These are phyloP conservation scores for Carassius auratus DNA, from an alignment of 2,113 vertebrate species.

Conservation along the genomic window DNA sequence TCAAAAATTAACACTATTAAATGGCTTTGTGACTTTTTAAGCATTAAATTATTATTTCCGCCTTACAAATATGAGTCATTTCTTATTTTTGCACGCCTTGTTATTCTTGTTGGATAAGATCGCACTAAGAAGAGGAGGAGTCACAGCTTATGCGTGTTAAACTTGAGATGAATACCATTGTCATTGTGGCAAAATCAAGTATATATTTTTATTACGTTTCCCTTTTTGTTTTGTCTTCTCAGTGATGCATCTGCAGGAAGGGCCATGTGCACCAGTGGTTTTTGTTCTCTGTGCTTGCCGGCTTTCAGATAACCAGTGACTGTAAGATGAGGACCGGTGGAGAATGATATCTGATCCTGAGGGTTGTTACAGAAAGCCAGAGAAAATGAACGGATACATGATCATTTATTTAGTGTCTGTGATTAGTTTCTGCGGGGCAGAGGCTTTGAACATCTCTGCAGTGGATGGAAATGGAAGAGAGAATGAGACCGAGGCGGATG, in stretches of 20 bases:
- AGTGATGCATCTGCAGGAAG: constrained; percentile 20
- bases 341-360: constrained; percentile 63
- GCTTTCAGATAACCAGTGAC: constrained; percentile 66
- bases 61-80: background rate
- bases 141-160: background rate
- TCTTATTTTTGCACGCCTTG: background rate
- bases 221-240: background rate
- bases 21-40: background rate
- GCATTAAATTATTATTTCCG: background rate
- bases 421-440: constrained; percentile 57
- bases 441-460: constrained; percentile 69
- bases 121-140: background rate
- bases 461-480: constrained; percentile 74
- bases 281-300: constrained; percentile 32
- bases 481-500: constrained; percentile 65
- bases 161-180: background rate
- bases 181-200: background rate
- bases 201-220: background rate
- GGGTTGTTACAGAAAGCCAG: constrained; percentile 37
- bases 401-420: constrained; percentile 61
- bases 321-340: constrained; percentile 59
- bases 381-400: constrained; percentile 69
- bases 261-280: background rate
- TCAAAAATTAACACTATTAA: background rate
- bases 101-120: constrained; percentile 10